phyloP scores from a whole-genome alignment of 64 coral and sea anemone species.

The Actinia tenebrosa region DNA sequence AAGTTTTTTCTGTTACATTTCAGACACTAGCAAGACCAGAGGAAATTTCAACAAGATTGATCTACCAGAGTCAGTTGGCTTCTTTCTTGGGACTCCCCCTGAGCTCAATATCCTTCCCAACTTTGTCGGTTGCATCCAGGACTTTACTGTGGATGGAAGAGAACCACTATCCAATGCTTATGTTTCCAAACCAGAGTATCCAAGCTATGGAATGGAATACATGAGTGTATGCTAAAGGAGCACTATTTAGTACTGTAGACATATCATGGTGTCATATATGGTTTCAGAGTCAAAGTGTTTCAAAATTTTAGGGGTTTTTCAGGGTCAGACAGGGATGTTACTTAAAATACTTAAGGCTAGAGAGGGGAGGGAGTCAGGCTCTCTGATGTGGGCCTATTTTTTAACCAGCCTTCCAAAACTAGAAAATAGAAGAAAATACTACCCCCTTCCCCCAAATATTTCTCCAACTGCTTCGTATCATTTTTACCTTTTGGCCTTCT shows the following conservation, averaged over 20 bases:
- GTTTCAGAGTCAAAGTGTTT: no score
- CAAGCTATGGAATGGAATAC: not conserved
- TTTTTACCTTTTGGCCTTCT: no score
- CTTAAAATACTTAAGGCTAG: no score
- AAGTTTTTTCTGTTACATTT: not conserved
- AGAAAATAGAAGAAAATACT: no score
- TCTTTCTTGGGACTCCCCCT: slow-evolving; percentile 42
- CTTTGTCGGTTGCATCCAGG: slow-evolving; percentile 57
- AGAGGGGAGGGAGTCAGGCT: no score
- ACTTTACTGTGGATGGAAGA: slow-evolving; percentile 57
- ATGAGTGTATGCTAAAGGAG: slow-evolving; percentile 36
- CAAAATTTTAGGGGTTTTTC: no score
- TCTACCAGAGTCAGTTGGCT: slow-evolving; percentile 31
- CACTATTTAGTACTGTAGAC: not conserved
- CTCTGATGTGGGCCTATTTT: no score
- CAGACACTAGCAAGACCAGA: slow-evolving; percentile 11
- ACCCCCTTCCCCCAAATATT: no score
- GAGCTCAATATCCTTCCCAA: slow-evolving; percentile 33
- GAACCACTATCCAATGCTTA: slow-evolving; percentile 57
- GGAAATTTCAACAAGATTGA: slow-evolving; percentile 48
- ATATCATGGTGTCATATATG: not conserved
- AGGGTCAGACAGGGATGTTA: no score
- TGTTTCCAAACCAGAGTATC: slow-evolving; percentile 29
- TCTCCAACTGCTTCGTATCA: no score
- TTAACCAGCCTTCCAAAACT: no score